Percentiles rank a stretch among this genome's conserved stretches.
phyloP scores from a whole-genome alignment of 2,113 vertebrate genomes.

The Thamnophis sirtalis region DNA sequence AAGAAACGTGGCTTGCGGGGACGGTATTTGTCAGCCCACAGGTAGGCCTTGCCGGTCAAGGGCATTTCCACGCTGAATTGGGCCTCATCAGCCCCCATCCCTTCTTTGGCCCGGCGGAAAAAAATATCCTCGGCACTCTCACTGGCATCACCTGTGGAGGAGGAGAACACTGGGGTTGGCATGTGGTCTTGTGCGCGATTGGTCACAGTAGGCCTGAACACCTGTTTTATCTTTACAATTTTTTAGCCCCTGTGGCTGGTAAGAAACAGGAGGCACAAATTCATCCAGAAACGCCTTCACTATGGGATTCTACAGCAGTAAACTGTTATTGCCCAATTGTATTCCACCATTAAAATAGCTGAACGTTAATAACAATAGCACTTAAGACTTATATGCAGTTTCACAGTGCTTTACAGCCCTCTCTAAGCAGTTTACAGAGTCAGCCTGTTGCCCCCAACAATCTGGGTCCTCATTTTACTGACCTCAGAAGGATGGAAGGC shows the following conservation, averaged over 20 bases:
- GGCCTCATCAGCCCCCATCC: constrained; percentile 92
- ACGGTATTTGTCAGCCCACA: constrained; percentile 98
- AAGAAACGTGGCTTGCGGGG: constrained; percentile 97
- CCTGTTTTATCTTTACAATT: neutral
- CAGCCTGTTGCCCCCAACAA: too few relatives aligned
- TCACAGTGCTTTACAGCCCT: too few relatives aligned
- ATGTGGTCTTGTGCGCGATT: too few relatives aligned
- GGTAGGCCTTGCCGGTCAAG: constrained; percentile 88
- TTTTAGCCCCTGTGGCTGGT: neutral
- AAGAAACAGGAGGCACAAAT: neutral
- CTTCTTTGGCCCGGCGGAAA: constrained; percentile 88
- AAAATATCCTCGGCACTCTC: constrained; percentile 94
- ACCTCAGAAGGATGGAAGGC: too few relatives aligned
- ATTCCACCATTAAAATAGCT: neutral
- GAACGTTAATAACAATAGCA: neutral
- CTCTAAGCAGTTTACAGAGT: too few relatives aligned
- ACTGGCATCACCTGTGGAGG: constrained; percentile 77
- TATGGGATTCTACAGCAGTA: neutral
- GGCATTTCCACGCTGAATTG: constrained; percentile 98
- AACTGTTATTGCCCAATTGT: neutral
- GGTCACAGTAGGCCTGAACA: neutral
- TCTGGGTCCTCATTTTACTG: too few relatives aligned
- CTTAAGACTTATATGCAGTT: too few relatives aligned
- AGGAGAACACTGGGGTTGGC: neutral
- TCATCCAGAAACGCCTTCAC: neutral